Conservation (phyloP, 2,888 invertebrate genomes). For the Nephrotoma flavescens region DNA sequence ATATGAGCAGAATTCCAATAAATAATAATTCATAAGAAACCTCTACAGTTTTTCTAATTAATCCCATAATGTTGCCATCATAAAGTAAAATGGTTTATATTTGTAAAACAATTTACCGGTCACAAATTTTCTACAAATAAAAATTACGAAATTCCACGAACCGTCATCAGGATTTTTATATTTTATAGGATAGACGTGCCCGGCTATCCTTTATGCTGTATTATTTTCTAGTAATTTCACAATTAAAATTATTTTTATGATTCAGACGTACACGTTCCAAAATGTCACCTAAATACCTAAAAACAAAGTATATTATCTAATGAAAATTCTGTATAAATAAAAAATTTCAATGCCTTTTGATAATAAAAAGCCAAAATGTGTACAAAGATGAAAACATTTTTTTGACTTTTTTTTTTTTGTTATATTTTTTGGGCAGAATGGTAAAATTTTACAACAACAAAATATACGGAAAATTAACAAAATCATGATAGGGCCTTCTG, state of each 20-base stretch:
- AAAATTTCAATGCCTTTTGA: background rate
- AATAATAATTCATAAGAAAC: too few species aligned
- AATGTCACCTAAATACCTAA: background rate
- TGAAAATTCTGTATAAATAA: background rate
- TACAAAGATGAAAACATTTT: background rate
- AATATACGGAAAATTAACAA: background rate
- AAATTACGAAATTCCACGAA: too few species aligned
- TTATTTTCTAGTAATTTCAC: background rate
- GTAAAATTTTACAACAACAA: background rate
- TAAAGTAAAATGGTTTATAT: too few species aligned
- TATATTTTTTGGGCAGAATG: too few species aligned
- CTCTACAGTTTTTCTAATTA: too few species aligned
- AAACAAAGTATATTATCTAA: background rate
- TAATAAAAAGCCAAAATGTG: background rate
- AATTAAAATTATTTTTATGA: background rate
- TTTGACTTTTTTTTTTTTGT: too few species aligned
- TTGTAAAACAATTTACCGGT: too few species aligned
- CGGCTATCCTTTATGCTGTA: background rate
- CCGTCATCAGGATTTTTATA: too few species aligned
- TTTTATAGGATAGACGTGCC: background rate
- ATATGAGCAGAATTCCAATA: too few species aligned
- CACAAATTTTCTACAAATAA: too few species aligned
- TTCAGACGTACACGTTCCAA: background rate
- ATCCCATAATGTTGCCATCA: too few species aligned
- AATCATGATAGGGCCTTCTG: background rate